These are phyloP conservation scores for Hyposoter didymator DNA, from an alignment of 2,888 invertebrate species.

Conservation along the genomic window DNA sequence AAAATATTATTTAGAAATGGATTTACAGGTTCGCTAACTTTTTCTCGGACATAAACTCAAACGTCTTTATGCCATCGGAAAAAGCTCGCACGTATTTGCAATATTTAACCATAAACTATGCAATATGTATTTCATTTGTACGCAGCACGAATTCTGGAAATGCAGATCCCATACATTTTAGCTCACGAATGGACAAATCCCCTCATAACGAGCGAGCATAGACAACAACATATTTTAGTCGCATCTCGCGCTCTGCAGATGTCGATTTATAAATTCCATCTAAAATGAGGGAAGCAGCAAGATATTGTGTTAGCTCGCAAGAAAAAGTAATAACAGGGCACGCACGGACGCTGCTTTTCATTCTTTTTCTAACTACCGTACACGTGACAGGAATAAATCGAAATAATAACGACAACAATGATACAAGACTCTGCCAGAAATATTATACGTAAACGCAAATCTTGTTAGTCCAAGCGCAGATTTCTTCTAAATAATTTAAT, in stretches of 20 bases:
- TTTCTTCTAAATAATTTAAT: background rate
- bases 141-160: background rate
- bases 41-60: background rate
- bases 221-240: background rate
- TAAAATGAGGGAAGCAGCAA: background rate
- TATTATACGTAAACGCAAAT: background rate
- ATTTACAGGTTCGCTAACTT: background rate
- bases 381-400: background rate
- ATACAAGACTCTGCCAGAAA: background rate
- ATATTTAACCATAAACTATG: background rate
- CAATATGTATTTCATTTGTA: background rate
- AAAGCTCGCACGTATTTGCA: background rate
- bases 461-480: background rate
- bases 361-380: background rate
- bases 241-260: background rate
- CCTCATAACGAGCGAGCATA: conserved; percentile 21
- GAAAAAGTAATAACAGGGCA: background rate
- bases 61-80: background rate
- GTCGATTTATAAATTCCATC: conserved; percentile 18
- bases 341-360: background rate
- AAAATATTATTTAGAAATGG: background rate
- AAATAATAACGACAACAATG: background rate
- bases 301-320: background rate
- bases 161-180: conserved; percentile 4
- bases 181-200: background rate